A percentile compares a stretch with the other conserved stretches of the same genome.
Evolutionary conservation across 2,113 vertebrate species (phyloP).

Genomic region (Alouatta palliata): DNA sequence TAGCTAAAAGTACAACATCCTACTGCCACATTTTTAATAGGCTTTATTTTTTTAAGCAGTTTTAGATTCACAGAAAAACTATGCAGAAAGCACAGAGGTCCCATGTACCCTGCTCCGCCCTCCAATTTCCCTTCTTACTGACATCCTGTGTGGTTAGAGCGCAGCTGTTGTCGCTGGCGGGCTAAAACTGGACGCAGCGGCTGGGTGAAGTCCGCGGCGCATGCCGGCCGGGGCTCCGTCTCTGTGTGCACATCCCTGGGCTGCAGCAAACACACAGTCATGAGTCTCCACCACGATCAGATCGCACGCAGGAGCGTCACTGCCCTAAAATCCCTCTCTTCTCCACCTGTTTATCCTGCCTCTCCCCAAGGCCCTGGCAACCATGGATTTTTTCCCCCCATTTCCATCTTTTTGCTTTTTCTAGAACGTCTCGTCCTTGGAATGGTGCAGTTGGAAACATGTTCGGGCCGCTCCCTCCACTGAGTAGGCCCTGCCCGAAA

Average conservation of each 20-base stretch:
- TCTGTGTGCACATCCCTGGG: background rate
- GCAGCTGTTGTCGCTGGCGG: background rate
- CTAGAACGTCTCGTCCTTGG: no score
- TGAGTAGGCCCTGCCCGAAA: no score
- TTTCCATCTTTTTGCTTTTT: background rate
- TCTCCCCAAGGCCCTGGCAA: background rate
- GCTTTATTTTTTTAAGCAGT: background rate
- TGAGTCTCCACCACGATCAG: background rate
- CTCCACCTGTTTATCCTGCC: rapidly evolving
- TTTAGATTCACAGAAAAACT: background rate
- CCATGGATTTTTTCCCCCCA: background rate
- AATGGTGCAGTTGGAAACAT: rapidly evolving
- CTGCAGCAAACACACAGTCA: background rate
- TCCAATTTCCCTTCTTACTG: background rate
- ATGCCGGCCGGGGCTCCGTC: rapidly evolving
- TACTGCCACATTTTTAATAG: background rate
- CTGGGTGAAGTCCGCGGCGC: background rate
- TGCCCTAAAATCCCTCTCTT: background rate
- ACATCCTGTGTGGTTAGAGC: background rate
- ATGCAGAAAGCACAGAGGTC: background rate
- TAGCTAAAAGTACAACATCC: background rate
- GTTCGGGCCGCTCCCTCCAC: background rate
- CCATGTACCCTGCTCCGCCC: rapidly evolving
- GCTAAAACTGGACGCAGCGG: rapidly evolving
- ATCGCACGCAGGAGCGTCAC: background rate